Base-by-base conservation (phyloP, 2,888 invertebrate species). In the Cephus pulcher region DNA sequence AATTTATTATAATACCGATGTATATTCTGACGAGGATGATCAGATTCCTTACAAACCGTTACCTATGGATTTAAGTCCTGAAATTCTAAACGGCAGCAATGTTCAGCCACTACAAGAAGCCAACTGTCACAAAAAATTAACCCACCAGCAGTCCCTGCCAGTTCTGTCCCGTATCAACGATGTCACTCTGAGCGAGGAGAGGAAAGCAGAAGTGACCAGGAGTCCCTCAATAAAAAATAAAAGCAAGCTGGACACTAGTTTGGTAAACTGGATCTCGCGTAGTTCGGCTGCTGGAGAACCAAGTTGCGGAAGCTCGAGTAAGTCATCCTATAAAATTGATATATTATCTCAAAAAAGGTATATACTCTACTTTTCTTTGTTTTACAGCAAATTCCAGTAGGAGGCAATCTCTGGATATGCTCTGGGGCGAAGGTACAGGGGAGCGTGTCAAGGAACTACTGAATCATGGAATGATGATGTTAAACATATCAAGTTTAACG, bases 381-480 rank as follows among this genome's bases (percentile, higher is more conserved):
- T 85, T 85, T 77, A 56, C 32, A 90, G 91, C 86, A 12, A 91
- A 86, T 79, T 91, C 90, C 87, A 93, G 93, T 79, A 92, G 96
- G 75, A 92, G 96, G 34, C 96, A 96, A 90, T 96, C 96, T 82
- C 92, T 97, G 56, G 96, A 97, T 86, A 95, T 96, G 80, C 89
- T 96, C 34, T 93, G 96, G 88, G 87, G 90, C 84, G 94, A 94
- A 68, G 96, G 96, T 83, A 96, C 96, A 0, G 94, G 96, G 69
- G 96, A 96, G 90, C 95, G 95, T 87, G 95, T 97, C 81, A 96
- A 96, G 91, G 97, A 96, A 92, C 95, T 96, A 87, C 95, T 96
- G 84, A 94, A 93, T 77, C 96, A 96, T 89, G 96, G 96, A 88
- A 95, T 95, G 91, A 95, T 95, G 93, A 94, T 93, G 93, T 92